Conservation (phyloP, 2,797 vertebrate genomes). For the Capromys pilorides region DNA sequence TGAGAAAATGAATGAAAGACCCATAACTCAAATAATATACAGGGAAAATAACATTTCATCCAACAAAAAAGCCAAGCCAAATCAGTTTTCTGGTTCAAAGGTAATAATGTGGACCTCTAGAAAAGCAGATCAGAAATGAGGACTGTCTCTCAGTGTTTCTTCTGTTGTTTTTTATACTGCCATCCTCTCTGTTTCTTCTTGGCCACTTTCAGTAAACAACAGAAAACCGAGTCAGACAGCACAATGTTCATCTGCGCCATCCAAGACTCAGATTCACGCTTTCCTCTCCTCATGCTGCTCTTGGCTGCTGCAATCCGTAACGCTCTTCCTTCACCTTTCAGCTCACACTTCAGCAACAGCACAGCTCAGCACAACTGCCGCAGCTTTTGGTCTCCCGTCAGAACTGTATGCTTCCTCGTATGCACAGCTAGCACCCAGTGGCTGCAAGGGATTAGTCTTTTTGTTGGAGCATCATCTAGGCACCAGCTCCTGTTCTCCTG, state of each 20-base stretch:
- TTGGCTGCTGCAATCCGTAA: not conserved
- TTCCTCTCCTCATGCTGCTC: not conserved
- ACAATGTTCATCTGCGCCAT: not conserved
- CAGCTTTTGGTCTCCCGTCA: not conserved
- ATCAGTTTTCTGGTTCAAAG: not conserved
- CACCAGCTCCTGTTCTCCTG: not conserved
- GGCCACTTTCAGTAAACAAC: not conserved
- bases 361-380: not conserved
- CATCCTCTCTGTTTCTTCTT: not conserved
- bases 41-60: not conserved
- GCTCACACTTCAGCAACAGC: not conserved
- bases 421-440: not conserved
- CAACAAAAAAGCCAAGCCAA: not conserved
- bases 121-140: not conserved
- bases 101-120: not conserved
- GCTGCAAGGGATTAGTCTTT: not conserved
- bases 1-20: not conserved
- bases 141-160: not conserved
- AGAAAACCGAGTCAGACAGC: conserved; percentile 43
- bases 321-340: not conserved
- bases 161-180: not conserved
- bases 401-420: not conserved
- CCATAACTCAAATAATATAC: not conserved
- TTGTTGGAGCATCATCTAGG: not conserved
- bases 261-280: not conserved